Conservation (phyloP, 1,140 invertebrate genomes). For the Parasteatoda tepidariorum region DNA sequence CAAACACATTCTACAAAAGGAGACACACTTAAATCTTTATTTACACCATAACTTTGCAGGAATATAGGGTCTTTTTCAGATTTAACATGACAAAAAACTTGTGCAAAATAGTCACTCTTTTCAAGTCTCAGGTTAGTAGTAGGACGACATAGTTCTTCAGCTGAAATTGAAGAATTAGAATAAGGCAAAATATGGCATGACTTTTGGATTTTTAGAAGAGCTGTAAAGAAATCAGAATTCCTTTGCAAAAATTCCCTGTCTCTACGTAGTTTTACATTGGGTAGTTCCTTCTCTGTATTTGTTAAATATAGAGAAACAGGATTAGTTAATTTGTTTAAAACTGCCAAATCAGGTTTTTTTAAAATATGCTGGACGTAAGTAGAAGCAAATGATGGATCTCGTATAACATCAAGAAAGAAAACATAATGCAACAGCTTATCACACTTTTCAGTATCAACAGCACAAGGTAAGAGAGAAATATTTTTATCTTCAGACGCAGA, state of each 20-base stretch:
- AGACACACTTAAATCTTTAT: slow-evolving; percentile 22
- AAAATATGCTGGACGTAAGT: slow-evolving; percentile 18
- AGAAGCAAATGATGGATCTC: background rate
- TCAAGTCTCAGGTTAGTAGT: slow-evolving; percentile 1
- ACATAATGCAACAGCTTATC: slow-evolving; percentile 15
- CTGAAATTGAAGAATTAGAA: background rate
- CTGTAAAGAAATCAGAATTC: background rate
- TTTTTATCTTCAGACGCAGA: background rate
- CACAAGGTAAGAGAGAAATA: background rate
- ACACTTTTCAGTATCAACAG: background rate
- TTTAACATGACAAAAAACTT: slow-evolving; percentile 8
- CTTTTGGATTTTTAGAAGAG: slow-evolving; percentile 6
- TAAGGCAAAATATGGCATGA: slow-evolving; percentile 11
- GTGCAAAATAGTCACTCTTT: slow-evolving; percentile 3
- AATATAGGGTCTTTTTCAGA: background rate
- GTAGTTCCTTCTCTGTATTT: background rate
- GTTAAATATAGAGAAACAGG: background rate
- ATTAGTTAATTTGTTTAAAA: background rate
- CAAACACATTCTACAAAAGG: background rate
- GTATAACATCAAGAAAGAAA: slow-evolving; percentile 31
- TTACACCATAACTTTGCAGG: slow-evolving; percentile 16
- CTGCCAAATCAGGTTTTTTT: background rate
- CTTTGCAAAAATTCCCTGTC: slow-evolving; percentile 12
- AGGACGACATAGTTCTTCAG: background rate
- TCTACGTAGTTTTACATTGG: background rate